Conservation (phyloP, 2,888 invertebrate genomes). For the Lasioglossum malachurum region DNA sequence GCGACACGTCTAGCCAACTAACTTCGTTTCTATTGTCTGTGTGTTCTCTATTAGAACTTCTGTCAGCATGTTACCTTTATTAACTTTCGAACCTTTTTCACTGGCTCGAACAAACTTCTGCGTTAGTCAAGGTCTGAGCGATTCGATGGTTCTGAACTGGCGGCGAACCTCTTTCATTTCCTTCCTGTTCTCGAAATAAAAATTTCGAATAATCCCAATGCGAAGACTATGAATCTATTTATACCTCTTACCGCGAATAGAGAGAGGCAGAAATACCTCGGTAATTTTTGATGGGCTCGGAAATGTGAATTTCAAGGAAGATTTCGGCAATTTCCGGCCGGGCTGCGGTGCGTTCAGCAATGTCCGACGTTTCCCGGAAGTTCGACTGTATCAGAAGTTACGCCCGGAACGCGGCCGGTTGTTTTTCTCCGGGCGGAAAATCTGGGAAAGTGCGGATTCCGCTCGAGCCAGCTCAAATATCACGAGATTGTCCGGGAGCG, state of each 20-base stretch:
- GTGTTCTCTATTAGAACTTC: background rate
- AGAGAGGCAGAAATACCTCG: background rate
- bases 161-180: background rate
- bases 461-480: slow-evolving; percentile 4
- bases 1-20: slow-evolving; percentile 4
- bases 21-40: slow-evolving; percentile 5
- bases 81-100: background rate
- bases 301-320: background rate
- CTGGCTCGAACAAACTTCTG: background rate
- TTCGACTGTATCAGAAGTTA: background rate
- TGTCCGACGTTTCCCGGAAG: background rate
- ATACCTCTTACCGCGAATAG: background rate
- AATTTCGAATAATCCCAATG: too few species aligned
- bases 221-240: too few species aligned
- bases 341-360: background rate
- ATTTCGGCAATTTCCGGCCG: background rate
- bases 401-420: background rate
- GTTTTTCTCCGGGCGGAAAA: background rate
- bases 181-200: background rate
- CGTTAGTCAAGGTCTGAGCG: background rate
- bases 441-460: slow-evolving; percentile 19
- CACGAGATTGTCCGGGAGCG: background rate
- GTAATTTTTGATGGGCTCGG: background rate
- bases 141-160: background rate
- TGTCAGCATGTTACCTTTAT: background rate